These are phyloP conservation scores for Chrysemys picta DNA, from an alignment of 2,113 vertebrate species.

Conservation along the genomic window DNA sequence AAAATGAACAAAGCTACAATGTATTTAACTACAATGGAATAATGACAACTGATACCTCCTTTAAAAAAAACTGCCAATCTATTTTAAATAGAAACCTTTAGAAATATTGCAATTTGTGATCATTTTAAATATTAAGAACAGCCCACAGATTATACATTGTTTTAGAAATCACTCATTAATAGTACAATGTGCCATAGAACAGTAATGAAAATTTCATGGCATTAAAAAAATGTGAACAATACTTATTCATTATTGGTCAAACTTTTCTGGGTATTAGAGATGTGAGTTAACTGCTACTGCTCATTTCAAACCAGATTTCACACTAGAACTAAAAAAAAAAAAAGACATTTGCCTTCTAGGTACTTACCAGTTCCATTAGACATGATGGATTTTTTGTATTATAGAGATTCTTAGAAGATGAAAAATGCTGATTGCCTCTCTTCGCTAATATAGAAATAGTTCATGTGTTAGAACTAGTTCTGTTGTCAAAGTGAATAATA, in stretches of 20 bases:
- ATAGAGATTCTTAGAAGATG: slow-evolving; percentile 77
- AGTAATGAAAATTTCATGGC: slow-evolving; percentile 38
- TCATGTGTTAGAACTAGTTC: slow-evolving; percentile 79
- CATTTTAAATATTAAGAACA: slow-evolving; percentile 11
- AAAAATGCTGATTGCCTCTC: slow-evolving; percentile 79
- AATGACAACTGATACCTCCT: neutral
- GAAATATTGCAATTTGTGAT: neutral
- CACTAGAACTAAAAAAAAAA: slow-evolving; percentile 52
- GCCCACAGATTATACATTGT: neutral
- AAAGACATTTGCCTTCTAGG: slow-evolving; percentile 77
- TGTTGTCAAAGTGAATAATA: slow-evolving; percentile 84
- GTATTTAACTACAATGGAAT: neutral
- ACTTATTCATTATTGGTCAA: slow-evolving; percentile 41
- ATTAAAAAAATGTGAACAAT: slow-evolving; percentile 26
- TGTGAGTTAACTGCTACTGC: slow-evolving; percentile 57
- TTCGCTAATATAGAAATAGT: slow-evolving; percentile 79
- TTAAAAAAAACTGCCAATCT: neutral
- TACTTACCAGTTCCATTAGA: slow-evolving; percentile 81
- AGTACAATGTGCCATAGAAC: neutral
- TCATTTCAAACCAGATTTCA: slow-evolving; percentile 74
- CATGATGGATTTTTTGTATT: slow-evolving; percentile 77
- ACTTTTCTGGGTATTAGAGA: slow-evolving; percentile 56
- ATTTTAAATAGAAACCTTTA: slow-evolving; percentile 20
- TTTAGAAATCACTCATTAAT: slow-evolving; percentile 11
- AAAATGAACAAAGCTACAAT: neutral